phyloP scores from a whole-genome alignment of 2,113 vertebrate genomes.

The Chauna torquata region DNA sequence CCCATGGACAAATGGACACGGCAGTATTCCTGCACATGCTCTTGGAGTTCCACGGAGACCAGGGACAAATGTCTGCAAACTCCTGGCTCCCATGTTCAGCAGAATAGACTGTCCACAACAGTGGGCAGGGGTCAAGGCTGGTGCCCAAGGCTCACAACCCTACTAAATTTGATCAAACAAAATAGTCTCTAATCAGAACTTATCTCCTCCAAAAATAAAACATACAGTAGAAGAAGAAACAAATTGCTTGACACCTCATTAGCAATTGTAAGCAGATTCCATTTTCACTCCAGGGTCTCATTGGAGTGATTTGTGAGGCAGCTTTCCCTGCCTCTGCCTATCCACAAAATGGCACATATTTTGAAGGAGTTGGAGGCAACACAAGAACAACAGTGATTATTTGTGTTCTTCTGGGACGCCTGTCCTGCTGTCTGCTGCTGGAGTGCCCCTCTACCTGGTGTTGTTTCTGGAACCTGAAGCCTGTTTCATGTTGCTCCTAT shows the following conservation, averaged over 20 bases:
- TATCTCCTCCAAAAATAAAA: constrained; percentile 49
- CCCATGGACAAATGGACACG: background rate
- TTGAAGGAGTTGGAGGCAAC: constrained; percentile 59
- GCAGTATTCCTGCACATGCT: background rate
- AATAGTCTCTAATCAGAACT: constrained; percentile 33
- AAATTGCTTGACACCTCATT: constrained; percentile 42
- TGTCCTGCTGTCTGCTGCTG: constrained; percentile 49
- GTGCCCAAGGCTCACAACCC: background rate
- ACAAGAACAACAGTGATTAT: constrained; percentile 69
- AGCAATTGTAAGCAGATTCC: constrained; percentile 37
- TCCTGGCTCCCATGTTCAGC: background rate
- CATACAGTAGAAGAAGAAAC: constrained; percentile 41
- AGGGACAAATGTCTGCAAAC: background rate
- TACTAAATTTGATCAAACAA: constrained; percentile 18
- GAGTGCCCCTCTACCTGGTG: constrained; percentile 47
- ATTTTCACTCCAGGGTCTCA: constrained; percentile 51
- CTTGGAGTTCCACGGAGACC: background rate
- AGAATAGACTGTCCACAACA: background rate
- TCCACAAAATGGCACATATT: background rate
- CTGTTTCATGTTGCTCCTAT: background rate
- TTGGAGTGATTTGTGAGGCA: constrained; percentile 52
- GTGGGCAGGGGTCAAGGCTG: background rate
- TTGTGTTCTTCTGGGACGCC: constrained; percentile 37
- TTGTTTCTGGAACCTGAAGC: constrained; percentile 55
- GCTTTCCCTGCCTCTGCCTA: constrained; percentile 1